Conservation (phyloP, 1,140 invertebrate species). For the Brachystomella parvula region DNA sequence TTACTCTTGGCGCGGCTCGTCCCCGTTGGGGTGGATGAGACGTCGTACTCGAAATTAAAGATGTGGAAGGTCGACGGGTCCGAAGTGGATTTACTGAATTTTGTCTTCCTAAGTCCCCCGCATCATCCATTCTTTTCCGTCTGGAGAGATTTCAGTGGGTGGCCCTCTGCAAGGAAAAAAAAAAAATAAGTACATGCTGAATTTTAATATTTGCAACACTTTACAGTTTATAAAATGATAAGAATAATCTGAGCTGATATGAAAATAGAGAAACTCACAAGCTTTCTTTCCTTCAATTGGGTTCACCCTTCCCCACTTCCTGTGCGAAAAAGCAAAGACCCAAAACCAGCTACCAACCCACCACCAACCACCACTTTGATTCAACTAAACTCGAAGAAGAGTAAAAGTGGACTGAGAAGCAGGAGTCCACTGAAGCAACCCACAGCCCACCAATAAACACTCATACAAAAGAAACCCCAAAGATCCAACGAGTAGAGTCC, state of each 20-base stretch:
- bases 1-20: conserved; percentile 14
- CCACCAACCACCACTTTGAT: no score
- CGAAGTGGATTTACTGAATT: conserved; percentile 22
- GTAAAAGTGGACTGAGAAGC: background rate
- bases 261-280: no score
- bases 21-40: conserved; percentile 19
- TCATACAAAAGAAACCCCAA: background rate
- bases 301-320: background rate
- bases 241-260: background rate
- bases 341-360: no score
- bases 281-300: no score
- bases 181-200: background rate
- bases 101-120: conserved; percentile 27
- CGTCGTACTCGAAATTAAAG: conserved; percentile 36
- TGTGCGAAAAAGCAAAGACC: background rate
- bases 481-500: background rate
- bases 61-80: conserved; percentile 30
- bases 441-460: background rate
- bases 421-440: background rate
- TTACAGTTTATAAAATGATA: background rate
- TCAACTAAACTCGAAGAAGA: background rate
- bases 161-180: background rate
- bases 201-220: background rate
- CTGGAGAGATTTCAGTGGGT: conserved; percentile 2
- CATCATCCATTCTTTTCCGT: background rate